Evolutionary conservation across 2,888 invertebrate species (phyloP).

Genomic region (Lottia scabra): DNA sequence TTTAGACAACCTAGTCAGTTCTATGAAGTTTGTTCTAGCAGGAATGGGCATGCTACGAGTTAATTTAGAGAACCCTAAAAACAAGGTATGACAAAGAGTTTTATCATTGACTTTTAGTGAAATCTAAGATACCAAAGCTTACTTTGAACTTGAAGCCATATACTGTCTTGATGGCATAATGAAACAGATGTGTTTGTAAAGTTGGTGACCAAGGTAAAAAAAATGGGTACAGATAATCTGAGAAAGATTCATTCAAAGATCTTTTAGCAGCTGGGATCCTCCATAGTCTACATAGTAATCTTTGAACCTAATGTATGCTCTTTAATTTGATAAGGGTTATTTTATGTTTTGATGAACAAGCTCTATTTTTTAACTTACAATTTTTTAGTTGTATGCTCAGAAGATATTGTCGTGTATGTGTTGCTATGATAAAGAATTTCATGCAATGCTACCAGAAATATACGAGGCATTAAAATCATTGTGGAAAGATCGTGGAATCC

Average conservation of each 20-base stretch:
- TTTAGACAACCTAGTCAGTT: constrained; percentile 76
- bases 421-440: constrained; percentile 63
- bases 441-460: constrained; percentile 61
- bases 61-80: constrained; percentile 75
- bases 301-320: too few species aligned
- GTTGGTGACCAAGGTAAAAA: too few species aligned
- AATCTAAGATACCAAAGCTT: too few species aligned
- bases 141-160: too few species aligned
- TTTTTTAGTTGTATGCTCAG: constrained; percentile 64
- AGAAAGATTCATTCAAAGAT: too few species aligned
- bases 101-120: too few species aligned
- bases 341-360: neutral
- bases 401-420: constrained; percentile 62
- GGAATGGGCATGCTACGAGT: constrained; percentile 78
- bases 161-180: too few species aligned
- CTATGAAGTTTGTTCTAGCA: constrained; percentile 78
- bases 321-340: neutral
- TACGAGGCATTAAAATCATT: constrained; percentile 71
- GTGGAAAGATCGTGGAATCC: constrained; percentile 77
- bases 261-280: too few species aligned
- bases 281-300: too few species aligned
- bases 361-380: neutral
- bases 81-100: constrained; percentile 70
- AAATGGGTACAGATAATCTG: too few species aligned
- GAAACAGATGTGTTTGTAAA: too few species aligned